These are phyloP conservation scores for Oncorhynchus mykiss DNA, from an alignment of 2,113 vertebrate species.

Conservation along the genomic window DNA sequence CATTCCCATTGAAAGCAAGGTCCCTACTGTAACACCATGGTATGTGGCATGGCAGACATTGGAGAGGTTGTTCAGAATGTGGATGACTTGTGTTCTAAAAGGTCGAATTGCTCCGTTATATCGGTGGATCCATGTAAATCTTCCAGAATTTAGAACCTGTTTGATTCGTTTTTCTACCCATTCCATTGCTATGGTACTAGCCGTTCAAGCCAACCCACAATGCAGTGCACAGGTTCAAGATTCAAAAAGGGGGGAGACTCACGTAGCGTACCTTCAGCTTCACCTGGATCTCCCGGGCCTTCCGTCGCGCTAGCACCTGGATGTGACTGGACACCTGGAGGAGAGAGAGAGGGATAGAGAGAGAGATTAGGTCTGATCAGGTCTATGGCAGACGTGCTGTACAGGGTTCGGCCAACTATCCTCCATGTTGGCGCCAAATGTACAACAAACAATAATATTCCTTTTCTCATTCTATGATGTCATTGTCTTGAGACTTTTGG, in stretches of 20 bases:
- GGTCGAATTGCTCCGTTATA: background rate
- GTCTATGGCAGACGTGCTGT: too few species aligned
- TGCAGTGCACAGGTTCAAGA: background rate
- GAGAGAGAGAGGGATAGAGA: conserved; percentile 19
- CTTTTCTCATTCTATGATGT: too few species aligned
- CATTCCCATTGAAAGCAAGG: too few species aligned
- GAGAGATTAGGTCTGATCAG: background rate
- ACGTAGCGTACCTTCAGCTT: conserved; percentile 93
- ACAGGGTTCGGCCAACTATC: too few species aligned
- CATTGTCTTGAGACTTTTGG: too few species aligned
- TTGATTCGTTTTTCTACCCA: background rate
- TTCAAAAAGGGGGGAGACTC: conserved; percentile 53
- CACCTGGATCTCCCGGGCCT: conserved; percentile 96
- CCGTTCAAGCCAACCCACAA: background rate
- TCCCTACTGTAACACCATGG: background rate
- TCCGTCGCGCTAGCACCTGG: conserved; percentile 93
- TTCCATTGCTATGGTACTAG: background rate
- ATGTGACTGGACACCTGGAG: conserved; percentile 95
- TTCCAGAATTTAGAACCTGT: background rate
- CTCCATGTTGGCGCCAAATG: too few species aligned
- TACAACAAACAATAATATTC: background rate
- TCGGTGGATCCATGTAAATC: background rate
- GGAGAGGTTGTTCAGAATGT: background rate
- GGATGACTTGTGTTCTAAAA: background rate
- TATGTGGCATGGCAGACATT: too few species aligned